These are phyloP conservation scores for Drosophila longiperda DNA, from an alignment of 2,888 invertebrate species.

Conservation along the genomic window DNA sequence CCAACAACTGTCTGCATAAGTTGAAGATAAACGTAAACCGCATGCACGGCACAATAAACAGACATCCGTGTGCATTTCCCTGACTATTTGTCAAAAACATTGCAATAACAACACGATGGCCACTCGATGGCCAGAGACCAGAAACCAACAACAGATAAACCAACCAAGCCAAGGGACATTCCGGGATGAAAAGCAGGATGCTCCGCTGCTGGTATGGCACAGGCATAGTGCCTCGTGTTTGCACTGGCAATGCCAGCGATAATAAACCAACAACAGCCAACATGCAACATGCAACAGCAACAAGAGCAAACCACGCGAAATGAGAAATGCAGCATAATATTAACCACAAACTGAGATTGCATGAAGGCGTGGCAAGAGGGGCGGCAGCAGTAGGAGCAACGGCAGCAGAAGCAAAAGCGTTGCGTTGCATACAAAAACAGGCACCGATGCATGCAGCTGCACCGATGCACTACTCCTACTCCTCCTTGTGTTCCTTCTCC, in stretches of 20 bases:
- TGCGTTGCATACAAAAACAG: constrained; percentile 19
- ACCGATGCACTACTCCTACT: constrained; percentile 9
- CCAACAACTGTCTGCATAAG: constrained; percentile 75
- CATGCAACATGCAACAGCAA: constrained; percentile 55
- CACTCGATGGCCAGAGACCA: constrained; percentile 49
- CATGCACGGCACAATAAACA: constrained; percentile 80
- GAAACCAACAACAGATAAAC: constrained; percentile 73
- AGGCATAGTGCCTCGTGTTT: constrained; percentile 51
- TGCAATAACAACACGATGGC: constrained; percentile 76
- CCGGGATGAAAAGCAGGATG: constrained; percentile 42
- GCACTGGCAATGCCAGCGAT: constrained; percentile 71
- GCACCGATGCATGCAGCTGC: constrained; percentile 30
- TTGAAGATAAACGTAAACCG: constrained; percentile 80
- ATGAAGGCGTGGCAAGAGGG: constrained; percentile 47
- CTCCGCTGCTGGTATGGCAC: constrained; percentile 19
- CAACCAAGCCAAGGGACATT: constrained; percentile 39
- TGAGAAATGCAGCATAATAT: constrained; percentile 81
- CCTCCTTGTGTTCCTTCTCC: neutral
- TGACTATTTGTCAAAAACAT: constrained; percentile 80
- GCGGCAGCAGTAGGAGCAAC: constrained; percentile 12
- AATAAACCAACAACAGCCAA: constrained; percentile 71
- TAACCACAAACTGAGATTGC: constrained; percentile 83
- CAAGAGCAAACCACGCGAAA: constrained; percentile 66
- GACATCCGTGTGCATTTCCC: constrained; percentile 81
- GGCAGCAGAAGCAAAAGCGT: constrained; percentile 13